A percentile compares a stretch with the other conserved stretches of the same genome.
These are phyloP conservation scores for Ectropis crepuscularia DNA, from an alignment of 2,888 invertebrate species.

Conservation along the genomic window DNA sequence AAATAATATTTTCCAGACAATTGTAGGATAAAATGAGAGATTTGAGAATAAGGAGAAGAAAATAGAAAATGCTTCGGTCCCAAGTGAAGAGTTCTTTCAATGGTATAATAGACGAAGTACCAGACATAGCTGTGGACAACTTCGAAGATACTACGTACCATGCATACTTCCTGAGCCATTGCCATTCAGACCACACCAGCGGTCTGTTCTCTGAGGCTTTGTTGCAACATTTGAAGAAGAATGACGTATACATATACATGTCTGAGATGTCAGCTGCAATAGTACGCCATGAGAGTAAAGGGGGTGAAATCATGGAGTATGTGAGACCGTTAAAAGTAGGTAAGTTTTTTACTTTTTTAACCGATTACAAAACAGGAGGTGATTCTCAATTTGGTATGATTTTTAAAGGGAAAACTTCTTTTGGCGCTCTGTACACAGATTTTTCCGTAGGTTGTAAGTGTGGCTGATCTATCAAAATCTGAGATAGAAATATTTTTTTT, in stretches of 20 bases:
- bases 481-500: too few relatives aligned
- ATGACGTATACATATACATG: conserved; percentile 55
- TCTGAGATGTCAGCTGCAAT: conserved; percentile 55
- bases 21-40: too few relatives aligned
- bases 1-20: too few relatives aligned
- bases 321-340: conserved; percentile 54
- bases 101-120: conserved; percentile 86
- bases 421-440: too few relatives aligned
- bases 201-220: conserved; percentile 67
- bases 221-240: conserved; percentile 38
- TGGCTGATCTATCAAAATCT: too few relatives aligned
- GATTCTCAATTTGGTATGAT: too few relatives aligned
- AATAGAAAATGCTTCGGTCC: not conserved
- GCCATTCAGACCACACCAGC: conserved; percentile 86
- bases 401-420: too few relatives aligned
- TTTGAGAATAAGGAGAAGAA: too few relatives aligned
- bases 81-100: conserved; percentile 71
- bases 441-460: too few relatives aligned
- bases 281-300: conserved; percentile 45
- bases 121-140: conserved; percentile 86
- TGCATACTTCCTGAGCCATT: conserved; percentile 87
- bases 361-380: too few relatives aligned
- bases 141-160: conserved; percentile 76
- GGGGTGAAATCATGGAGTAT: conserved; percentile 40
- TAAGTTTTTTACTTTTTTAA: conserved; percentile 35